Evolutionary conservation across 2,888 invertebrate species (phyloP), one percentile per base, ranked within the genome.

Genomic region (Noctuana brunneofusca): DNA sequence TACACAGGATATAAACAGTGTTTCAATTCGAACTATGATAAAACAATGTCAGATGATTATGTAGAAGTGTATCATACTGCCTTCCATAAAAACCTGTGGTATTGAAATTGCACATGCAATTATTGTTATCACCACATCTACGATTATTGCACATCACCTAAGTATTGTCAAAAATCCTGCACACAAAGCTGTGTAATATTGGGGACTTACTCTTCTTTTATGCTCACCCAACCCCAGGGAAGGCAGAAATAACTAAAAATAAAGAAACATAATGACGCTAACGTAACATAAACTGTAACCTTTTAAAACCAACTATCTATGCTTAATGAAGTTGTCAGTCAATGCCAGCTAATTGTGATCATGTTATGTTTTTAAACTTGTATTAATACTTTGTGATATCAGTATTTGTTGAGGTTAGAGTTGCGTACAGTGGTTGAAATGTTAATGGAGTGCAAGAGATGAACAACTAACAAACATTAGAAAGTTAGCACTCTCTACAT

Each of bases 211-310:
- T 85, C 81, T 86, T 85, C 82, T 86, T 75, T 85, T 84, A 84
- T 78, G 86, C 81, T 78, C 86, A 86, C 85, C 85, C 79, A 85
- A 81, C 75, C 86, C 84, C 82, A 78, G 81, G 76, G 76, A 80
- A 83, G 86, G 79, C 76, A 79, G 86, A 85, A 90, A 86, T 79
- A 91, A 89, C 89, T 87, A 89, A 88, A 89, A 78, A 89, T 83
- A 79, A 83, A 83, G 81, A 84, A 80, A 81, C 43, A 74, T 78
- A 79, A 80, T 77, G 78, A 83, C 75, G 56, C 60, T 64, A 69
- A 53, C 53, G 46, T 48, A 60, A 53, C 6, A 35, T 16, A 9
- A 59, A 50, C 52, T 8, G 12, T 2, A 41, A 41, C 41, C 41
- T 4, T 41, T 16, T 16, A 41, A 41, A 41, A 16, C 16, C 16